A percentile compares a stretch with the other conserved stretches of the same genome.
These are phyloP conservation scores for Numenius phaeopus DNA, from an alignment of 2,797 vertebrate species.

Conservation along the genomic window DNA sequence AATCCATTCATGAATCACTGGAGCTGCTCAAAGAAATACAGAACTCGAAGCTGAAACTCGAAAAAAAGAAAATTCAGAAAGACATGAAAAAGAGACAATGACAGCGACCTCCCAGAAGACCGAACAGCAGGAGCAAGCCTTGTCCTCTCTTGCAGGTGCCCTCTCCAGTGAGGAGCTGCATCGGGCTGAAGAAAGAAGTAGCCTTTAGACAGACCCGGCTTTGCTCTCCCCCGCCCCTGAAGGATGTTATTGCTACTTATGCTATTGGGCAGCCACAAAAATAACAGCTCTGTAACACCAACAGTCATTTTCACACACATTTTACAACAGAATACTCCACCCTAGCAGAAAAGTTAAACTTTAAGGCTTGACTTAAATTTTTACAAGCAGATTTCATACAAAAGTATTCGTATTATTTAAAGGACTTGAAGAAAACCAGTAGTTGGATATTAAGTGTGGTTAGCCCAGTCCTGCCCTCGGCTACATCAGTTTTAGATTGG, in stretches of 20 bases:
- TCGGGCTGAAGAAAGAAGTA: not conserved
- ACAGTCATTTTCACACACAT: not conserved
- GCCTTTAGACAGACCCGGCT: not conserved
- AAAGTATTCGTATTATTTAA: not conserved
- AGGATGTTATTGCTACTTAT: not conserved
- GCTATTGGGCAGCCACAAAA: not conserved
- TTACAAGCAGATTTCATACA: not conserved
- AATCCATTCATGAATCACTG: conserved; percentile 83
- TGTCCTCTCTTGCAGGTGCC: not conserved
- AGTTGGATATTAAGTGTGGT: not conserved
- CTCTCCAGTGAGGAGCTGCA: not conserved
- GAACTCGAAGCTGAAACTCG: conserved; percentile 83
- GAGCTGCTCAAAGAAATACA: conserved; percentile 84
- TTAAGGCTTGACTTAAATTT: not conserved
- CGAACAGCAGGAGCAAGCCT: conserved; percentile 64
- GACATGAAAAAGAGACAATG: conserved; percentile 73
- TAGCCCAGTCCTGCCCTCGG: not conserved
- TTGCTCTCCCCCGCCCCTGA: not conserved
- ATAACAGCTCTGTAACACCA: not conserved
- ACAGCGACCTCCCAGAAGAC: conserved; percentile 54
- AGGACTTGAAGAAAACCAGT: not conserved
- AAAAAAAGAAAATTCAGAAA: conserved; percentile 84
- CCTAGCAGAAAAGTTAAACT: not conserved
- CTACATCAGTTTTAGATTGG: not conserved
- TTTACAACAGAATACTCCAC: not conserved